Evolutionary conservation across 2,113 vertebrate species (phyloP), one percentile per base, ranked within the genome.

Genomic region (Bombycilla garrulus): DNA sequence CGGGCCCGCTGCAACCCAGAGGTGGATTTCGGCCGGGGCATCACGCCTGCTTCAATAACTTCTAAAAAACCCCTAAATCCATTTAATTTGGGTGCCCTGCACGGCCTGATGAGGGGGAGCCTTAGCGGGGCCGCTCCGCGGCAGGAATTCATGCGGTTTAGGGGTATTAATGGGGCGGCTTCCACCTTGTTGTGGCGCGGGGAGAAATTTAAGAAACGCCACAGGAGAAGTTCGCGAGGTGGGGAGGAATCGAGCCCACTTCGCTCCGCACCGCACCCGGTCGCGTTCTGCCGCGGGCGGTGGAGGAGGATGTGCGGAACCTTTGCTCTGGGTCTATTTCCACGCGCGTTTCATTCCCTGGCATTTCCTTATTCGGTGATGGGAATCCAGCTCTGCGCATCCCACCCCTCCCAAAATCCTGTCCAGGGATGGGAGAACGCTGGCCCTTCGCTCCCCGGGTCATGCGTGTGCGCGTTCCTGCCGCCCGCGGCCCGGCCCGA

Each of bases 381-480:
- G 51, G 16, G 42, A 29, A 15, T 38, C 38, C 48, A 16, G 35
- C n/a, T 25, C 38, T 11, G 71, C 1, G 4, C 28, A 45, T 35
- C 44, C 40, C 19, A 4, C 35, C 20, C 50, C 14, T 62, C 36
- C 38, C 45, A 18, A 35, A 82, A 25, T 10, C 29, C 40, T 22
- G 0, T 8, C 33, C 11, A 3, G 29, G 11, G 7, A 0, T 29
- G 60, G 24, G 23, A 20, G 6, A 9, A 6, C 18, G 11, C 3
- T 24, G 11, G 25, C 11, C 11, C 17, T 29, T 16, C 20, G 0
- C 29, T 38, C 4, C 11, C 33, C 23, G 20, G 31, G 17, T 29
- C 48, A 40, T 36, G 2, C 51, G 14, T n/a, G 86, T 19, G 4
- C n/a, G 22, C 10, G 35, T 72, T 54, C 77, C 47, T 8, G 5